Percentiles rank a stretch among this genome's conserved stretches.
These are phyloP conservation scores for Hippocampus zosterae DNA, from an alignment of 2,113 vertebrate species.

Conservation along the genomic window DNA sequence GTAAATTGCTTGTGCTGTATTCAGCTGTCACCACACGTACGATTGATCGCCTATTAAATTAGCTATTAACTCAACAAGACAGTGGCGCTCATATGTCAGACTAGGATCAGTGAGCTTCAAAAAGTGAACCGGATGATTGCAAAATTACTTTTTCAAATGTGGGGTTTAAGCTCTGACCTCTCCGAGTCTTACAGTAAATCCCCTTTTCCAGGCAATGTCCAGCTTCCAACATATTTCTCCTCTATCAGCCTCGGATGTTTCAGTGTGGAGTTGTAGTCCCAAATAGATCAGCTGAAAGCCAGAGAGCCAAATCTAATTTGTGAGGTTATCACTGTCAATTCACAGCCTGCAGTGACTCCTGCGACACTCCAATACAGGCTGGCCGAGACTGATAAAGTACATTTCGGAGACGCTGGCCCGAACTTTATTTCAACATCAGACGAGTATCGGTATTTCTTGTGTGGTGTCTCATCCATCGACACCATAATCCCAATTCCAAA, in stretches of 20 bases:
- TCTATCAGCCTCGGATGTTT: constrained; percentile 35
- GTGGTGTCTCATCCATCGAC: constrained; percentile 25
- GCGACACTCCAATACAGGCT: constrained; percentile 55
- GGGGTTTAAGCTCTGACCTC: constrained; percentile 41
- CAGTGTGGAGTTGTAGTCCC: constrained; percentile 40
- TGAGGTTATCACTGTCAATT: constrained; percentile 61
- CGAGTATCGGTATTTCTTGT: constrained; percentile 39
- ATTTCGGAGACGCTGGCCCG: constrained; percentile 35
- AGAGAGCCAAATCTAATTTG: constrained; percentile 61
- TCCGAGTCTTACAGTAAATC: constrained; percentile 39
- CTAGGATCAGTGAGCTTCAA: constrained; percentile 40
- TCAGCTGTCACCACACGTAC: constrained; percentile 18
- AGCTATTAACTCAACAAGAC: constrained; percentile 37
- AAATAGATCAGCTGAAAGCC: constrained; percentile 55
- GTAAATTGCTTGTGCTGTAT: constrained; percentile 30
- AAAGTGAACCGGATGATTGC: constrained; percentile 32
- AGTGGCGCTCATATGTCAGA: constrained; percentile 14
- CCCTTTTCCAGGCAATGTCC: constrained; percentile 28
- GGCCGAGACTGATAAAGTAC: constrained; percentile 48
- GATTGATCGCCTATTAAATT: constrained; percentile 45
- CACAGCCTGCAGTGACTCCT: constrained; percentile 36
- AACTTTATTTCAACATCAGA: constrained; percentile 46
- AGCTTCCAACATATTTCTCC: constrained; percentile 47
- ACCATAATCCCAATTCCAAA: neutral
- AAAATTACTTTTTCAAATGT: constrained; percentile 46